A percentile compares a stretch with the other conserved stretches of the same genome.
These are phyloP conservation scores for Stegostoma tigrinum DNA, from an alignment of 2,113 vertebrate genomes.

Conservation along the genomic window DNA sequence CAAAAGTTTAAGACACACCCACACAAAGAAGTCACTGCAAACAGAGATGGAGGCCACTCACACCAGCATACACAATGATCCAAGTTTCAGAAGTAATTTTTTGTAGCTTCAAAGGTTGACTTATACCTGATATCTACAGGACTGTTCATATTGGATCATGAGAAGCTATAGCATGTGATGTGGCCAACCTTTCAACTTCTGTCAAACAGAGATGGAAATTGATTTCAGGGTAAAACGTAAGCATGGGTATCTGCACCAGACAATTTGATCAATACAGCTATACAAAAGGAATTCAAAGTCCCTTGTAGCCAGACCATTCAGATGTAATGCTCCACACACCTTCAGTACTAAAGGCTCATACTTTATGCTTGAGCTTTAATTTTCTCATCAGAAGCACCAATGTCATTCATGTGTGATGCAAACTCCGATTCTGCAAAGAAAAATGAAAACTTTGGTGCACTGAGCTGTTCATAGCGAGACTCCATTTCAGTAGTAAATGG, in stretches of 20 bases:
- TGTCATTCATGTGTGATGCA: slow-evolving; percentile 67
- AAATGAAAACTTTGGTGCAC: not conserved
- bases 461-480: slow-evolving; percentile 26
- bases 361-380: slow-evolving; percentile 56
- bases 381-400: slow-evolving; percentile 58
- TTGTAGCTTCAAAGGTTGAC: no score
- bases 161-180: not conserved
- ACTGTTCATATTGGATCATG: not conserved
- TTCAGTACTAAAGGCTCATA: not conserved
- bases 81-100: no score
- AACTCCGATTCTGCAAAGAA: slow-evolving; percentile 66
- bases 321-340: not conserved
- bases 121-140: no score
- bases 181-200: not conserved
- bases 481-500: not conserved
- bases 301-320: not conserved
- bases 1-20: no score
- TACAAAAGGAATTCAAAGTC: slow-evolving; percentile 4
- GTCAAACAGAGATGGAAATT: not conserved
- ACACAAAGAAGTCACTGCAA: no score
- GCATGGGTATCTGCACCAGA: not conserved
- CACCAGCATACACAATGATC: no score
- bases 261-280: not conserved
- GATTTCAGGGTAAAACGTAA: not conserved
- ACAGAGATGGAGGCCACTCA: no score